phyloP scores from a whole-genome alignment of 2,888 invertebrate species.

The Cantharis rustica region DNA sequence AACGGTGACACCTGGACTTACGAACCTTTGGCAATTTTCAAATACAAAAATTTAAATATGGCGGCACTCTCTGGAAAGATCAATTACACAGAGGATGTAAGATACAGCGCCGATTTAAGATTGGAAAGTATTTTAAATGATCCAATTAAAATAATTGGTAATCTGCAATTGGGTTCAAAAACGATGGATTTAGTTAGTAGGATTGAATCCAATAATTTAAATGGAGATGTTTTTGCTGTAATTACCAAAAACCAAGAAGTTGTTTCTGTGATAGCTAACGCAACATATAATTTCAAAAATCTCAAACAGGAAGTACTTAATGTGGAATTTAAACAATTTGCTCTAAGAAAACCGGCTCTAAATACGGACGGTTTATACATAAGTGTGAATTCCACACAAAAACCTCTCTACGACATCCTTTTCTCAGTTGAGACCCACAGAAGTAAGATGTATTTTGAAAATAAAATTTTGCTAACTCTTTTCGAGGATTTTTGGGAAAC shows the following conservation, averaged over 20 bases:
- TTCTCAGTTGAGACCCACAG: conserved; percentile 28
- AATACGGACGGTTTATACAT: conserved; percentile 22
- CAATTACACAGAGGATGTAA: conserved; percentile 21
- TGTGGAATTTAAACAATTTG: conserved; percentile 16
- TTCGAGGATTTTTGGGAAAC: conserved; percentile 35
- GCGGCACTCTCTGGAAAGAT: conserved; percentile 31
- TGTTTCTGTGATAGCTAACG: conserved; percentile 13
- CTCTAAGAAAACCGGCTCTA: conserved; percentile 8
- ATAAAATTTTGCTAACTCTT: conserved; percentile 20
- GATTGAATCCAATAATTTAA: conserved; percentile 28
- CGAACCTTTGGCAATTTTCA: conserved; percentile 31
- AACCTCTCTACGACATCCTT: conserved; percentile 31
- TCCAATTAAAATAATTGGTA: conserved; percentile 26
- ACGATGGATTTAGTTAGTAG: conserved; percentile 17
- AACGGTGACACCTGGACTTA: conserved; percentile 20
- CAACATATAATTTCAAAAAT: conserved; percentile 21
- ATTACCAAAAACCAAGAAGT: conserved; percentile 14
- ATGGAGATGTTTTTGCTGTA: conserved; percentile 24
- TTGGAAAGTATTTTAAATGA: conserved; percentile 28
- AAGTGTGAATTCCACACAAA: conserved; percentile 24
- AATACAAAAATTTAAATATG: conserved; percentile 31
- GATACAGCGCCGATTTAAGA: conserved; percentile 31
- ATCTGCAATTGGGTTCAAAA: conserved; percentile 18
- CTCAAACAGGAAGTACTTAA: conserved; percentile 15
- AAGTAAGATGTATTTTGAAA: conserved; percentile 33